These are phyloP conservation scores for Pachycephus smyrnensis DNA, from an alignment of 2,888 invertebrate species.

Conservation along the genomic window DNA sequence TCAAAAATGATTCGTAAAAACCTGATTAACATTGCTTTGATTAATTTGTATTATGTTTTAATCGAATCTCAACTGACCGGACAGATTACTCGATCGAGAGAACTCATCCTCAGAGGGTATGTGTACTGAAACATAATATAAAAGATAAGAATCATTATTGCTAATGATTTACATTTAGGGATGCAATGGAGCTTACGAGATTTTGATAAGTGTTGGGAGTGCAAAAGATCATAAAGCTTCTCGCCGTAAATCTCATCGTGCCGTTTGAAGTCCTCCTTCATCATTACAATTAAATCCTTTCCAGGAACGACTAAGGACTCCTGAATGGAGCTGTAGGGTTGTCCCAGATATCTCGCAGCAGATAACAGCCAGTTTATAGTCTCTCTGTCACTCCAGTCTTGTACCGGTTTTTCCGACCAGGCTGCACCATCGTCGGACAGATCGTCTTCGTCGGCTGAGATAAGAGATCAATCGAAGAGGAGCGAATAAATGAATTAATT, in stretches of 20 bases:
- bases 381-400: conserved; percentile 72
- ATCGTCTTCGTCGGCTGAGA: not conserved
- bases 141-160: not conserved
- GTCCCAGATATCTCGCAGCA: conserved; percentile 55
- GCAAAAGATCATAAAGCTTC: conserved; percentile 54
- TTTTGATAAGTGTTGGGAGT: conserved; percentile 49
- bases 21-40: not conserved
- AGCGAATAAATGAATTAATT: not conserved
- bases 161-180: not conserved
- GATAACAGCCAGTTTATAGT: conserved; percentile 70
- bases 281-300: conserved; percentile 49
- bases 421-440: conserved; percentile 56
- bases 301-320: conserved; percentile 57
- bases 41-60: not conserved
- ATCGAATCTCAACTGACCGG: conserved; percentile 30
- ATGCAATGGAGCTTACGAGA: conserved; percentile 41
- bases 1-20: conserved; percentile 10
- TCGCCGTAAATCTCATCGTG: conserved; percentile 57
- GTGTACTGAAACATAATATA: conserved; percentile 30
- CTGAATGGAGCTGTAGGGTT: conserved; percentile 54
- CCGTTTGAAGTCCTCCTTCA: conserved; percentile 51
- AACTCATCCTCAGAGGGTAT: conserved; percentile 38
- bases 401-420: conserved; percentile 70
- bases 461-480: not conserved
- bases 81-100: conserved; percentile 32